Evolutionary conservation across 2,797 vertebrate genomes (phyloP), one percentile per base, ranked within the genome.

Genomic region (Crypturellus tataupa): DNA sequence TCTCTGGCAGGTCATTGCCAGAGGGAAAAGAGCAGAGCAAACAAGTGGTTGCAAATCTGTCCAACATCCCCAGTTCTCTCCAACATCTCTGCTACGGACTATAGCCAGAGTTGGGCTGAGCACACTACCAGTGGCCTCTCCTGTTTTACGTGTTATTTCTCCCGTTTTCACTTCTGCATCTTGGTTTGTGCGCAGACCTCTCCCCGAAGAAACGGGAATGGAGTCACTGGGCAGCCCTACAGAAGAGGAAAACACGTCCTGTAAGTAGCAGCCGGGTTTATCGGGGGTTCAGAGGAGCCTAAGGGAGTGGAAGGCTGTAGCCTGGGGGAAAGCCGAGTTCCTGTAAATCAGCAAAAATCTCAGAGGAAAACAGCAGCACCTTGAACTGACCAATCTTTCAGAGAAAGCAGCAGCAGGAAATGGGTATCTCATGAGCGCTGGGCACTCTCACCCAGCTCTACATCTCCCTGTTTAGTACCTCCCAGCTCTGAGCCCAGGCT

Each of bases 141-240:
- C 67, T 37, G 18, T 53, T 19, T 29, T 16, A 8, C 24, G 44
- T 7, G 4, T 76, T 64, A 17, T 33, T 73, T 84, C 35, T 72
- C 33, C 14, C 55, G 29, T 8, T 39, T 76, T 35, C 5, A 31
- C 76, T 23, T 63, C 13, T 2, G 0, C 35, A 4, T 29, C 80
- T 65, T 6, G 68, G 44, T 64, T 76, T 39, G 20, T 46, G 20
- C 29, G 6, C 94, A 99, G 99, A 94, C 98, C 98, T 25, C 98
- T 99, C 76, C 99, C 99, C 23, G 99, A 99, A 55, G 98, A 99
- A 96, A 98, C 98, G 0, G 98, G 98, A 94, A 99, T 99, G 99
- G 99, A 99, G 75, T 91, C 98, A 0, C 97, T 99, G 80, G 98
- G 98, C 39, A 98, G 98, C 80, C 98, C 98, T 23, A 97, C 97